Evolutionary conservation across 2,113 vertebrate genomes (phyloP), one percentile per base, ranked within the genome.

Genomic region (Hyaena hyaena): DNA sequence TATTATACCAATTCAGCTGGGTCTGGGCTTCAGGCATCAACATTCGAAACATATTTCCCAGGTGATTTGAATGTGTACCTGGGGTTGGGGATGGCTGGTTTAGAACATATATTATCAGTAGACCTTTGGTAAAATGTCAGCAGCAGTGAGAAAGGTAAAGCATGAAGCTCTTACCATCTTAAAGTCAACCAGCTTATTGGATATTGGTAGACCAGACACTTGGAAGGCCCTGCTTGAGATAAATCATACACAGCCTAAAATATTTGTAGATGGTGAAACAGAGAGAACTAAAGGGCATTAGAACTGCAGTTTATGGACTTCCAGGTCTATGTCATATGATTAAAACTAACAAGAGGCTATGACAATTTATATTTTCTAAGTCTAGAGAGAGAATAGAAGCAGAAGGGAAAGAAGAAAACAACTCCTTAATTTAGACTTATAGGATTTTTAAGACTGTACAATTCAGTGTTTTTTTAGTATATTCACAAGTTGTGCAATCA

Each of bases 391-490:
- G 55, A 92, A 71, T 76, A 73, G 68, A 93, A 73, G 14, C 55
- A 90, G 86, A 86, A 89, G 12, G 58, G 76, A 68, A 82, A 76
- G 69, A 80, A 97, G 43, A n/a, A 89, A 86, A 55, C 71, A 90
- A 53, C 91, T 94, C 69, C 24, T 80, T 83, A 63, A 53, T 80
- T 90, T 93, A 76, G 28, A 93, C 63, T 82, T 15, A n/a, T 58
- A 81, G 39, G 24, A 28, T 90, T 80, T 76, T 58, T 10, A 5
- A 39, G 86, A 81, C 6, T 80, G 4, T 80, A 89, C 48, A 93
- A 12, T 31, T 53, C 8, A 19, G 7, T 86, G 11, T 39, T 39
- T 69, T 80, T 90, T 50, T 76, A 69, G 39, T n/a, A 61, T 82
- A 76, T 82, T 82, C 48, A 87, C 33, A 92, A 82, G 8, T 80